Base-by-base conservation (phyloP, 2,888 invertebrate genomes). In the Automeris io region DNA sequence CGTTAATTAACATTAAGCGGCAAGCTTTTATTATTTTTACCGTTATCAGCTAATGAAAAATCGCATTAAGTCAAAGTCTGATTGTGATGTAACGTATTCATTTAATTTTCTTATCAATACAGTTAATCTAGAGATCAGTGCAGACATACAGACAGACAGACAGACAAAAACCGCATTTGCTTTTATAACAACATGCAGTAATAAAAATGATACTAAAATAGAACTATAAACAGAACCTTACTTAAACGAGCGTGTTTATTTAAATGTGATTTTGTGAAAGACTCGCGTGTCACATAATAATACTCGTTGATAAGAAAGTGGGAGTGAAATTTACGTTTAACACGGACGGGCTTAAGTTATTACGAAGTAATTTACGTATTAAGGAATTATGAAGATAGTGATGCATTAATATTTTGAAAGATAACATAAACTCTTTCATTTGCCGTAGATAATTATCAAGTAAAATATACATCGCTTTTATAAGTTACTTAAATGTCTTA, bases 251-350 rank as follows among this genome's bases (percentile, higher is more conserved):
- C 7, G 9, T 29, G 16, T 29, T 16, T 29, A 29, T 26, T 13
- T 29, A n/a, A 16, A 5, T 29, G 5, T 5, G 8, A 29, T 29
- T 29, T n/a, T 16, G 8, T 13, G 16, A 29, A 29, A 29, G 29
- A 3, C 13, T 16, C 29, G 13, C 29, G 29, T 29, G 8, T n/a
- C 8, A n/a, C 16, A n/a, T 1, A 16, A 16, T n/a, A 29, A 16
- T 7, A 29, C 16, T 8, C 13, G 16, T 29, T 29, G 29, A 29
- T 29, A 29, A 29, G 29, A 29, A n/a, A 16, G 16, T 29, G 16
- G 29, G 16, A 29, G 29, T 16, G 16, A 29, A 29, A 8, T 29
- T 29, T 29, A 29, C 16, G 29, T 29, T 29, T 16, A 29, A 29
- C 29, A 13, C 26, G 5, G 12, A 8, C n/a, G n/a, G 29, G 16